Percentiles rank a stretch among this genome's conserved stretches.
phyloP scores from a whole-genome alignment of 2,113 vertebrate species.

The Eulemur macaco region DNA sequence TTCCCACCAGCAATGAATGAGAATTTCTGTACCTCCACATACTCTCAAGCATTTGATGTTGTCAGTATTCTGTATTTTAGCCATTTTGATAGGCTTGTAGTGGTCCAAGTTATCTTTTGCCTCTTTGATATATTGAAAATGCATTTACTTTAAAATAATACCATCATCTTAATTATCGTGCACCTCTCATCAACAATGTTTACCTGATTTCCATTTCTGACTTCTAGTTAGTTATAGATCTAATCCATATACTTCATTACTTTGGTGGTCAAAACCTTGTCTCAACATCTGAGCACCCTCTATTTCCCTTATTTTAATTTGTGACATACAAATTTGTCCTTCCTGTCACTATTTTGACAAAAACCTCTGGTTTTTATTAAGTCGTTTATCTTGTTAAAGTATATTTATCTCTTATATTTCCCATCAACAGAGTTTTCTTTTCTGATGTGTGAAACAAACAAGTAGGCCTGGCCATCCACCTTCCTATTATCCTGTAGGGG shows the following conservation, averaged over 20 bases:
- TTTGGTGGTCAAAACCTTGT: neutral
- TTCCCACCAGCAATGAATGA: neutral
- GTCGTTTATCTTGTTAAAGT: neutral
- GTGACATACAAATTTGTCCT: neutral
- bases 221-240: neutral
- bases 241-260: neutral
- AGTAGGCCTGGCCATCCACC: neutral
- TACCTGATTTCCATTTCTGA: neutral
- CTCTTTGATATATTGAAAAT: neutral
- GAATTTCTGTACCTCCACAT: neutral
- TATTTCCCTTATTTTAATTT: neutral
- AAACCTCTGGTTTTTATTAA: neutral
- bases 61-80: neutral
- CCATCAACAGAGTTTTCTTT: neutral
- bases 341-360: neutral
- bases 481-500: neutral
- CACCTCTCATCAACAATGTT: neutral
- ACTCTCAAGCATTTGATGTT: neutral
- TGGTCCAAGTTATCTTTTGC: neutral
- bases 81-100: neutral
- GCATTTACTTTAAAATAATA: neutral
- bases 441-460: neutral
- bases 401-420: neutral
- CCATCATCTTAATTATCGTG: neutral
- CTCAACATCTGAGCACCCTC: neutral